These are phyloP conservation scores for Uria aalge DNA, from an alignment of 2,113 vertebrate species.

Conservation along the genomic window DNA sequence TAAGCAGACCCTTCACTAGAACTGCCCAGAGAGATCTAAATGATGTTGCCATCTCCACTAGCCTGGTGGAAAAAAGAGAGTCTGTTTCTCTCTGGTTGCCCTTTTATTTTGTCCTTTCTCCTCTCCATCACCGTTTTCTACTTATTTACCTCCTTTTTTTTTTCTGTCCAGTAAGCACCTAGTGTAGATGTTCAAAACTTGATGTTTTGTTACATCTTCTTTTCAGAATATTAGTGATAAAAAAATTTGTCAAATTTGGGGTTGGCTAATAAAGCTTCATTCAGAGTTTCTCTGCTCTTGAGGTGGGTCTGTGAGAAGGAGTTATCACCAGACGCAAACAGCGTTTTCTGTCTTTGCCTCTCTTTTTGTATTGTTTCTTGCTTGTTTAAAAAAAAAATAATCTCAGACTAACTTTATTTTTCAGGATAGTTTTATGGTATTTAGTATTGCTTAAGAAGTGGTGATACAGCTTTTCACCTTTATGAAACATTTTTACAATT, in stretches of 20 bases:
- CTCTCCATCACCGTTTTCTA: background rate
- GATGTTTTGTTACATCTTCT: background rate
- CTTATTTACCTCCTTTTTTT: background rate
- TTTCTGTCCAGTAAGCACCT: background rate
- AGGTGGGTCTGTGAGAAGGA: background rate
- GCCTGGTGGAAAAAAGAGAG: background rate
- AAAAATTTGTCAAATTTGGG: background rate
- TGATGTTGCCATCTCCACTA: background rate
- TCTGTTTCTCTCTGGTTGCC: background rate
- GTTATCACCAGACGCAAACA: background rate
- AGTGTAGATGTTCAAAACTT: background rate
- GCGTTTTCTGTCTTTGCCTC: background rate
- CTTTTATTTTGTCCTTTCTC: background rate
- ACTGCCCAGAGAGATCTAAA: background rate
- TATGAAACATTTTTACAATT: background rate
- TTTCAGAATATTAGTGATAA: background rate
- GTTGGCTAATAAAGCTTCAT: background rate
- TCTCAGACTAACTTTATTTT: background rate
- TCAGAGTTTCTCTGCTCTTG: background rate
- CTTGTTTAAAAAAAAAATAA: background rate
- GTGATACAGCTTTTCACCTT: background rate
- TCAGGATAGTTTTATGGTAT: background rate
- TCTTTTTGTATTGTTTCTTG: background rate
- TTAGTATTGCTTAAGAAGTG: background rate
- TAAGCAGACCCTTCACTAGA: background rate